Conservation (phyloP, 37 sponge, comb jelly and placozoan genomes). For the Crambe crambe region DNA sequence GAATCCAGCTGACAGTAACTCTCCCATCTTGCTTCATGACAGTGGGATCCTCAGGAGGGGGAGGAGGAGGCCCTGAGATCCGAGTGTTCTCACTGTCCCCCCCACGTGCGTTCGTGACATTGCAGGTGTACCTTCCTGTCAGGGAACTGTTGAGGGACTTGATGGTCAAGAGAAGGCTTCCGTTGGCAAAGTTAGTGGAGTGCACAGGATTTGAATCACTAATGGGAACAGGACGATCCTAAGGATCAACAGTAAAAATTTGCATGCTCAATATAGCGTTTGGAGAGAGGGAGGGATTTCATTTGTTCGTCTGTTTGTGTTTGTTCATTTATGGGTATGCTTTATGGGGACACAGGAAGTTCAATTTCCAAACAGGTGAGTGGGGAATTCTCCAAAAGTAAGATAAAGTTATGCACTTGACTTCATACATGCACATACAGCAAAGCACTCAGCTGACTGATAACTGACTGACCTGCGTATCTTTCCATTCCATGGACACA, state of each 20-base stretch:
- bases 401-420: not conserved
- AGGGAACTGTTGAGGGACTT: not conserved
- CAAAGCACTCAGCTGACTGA: not conserved
- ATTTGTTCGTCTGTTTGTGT: no score
- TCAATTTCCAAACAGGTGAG: not conserved
- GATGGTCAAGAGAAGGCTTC: not conserved
- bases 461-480: not conserved
- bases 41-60: not conserved
- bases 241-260: not conserved
- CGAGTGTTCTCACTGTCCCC: not conserved
- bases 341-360: no score
- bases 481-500: not conserved
- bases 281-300: no score
- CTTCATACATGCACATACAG: not conserved
- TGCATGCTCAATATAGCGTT: no score
- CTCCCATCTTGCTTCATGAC: not conserved
- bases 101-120: conserved; percentile 9
- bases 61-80: conserved; percentile 12
- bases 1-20: not conserved
- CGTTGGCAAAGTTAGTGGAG: not conserved
- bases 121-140: conserved; percentile 26
- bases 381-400: not conserved
- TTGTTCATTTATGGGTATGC: no score
- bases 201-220: not conserved
- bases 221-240: not conserved